Base-by-base conservation (phyloP, 1,140 invertebrate species). In the Drosophila tropicalis region DNA sequence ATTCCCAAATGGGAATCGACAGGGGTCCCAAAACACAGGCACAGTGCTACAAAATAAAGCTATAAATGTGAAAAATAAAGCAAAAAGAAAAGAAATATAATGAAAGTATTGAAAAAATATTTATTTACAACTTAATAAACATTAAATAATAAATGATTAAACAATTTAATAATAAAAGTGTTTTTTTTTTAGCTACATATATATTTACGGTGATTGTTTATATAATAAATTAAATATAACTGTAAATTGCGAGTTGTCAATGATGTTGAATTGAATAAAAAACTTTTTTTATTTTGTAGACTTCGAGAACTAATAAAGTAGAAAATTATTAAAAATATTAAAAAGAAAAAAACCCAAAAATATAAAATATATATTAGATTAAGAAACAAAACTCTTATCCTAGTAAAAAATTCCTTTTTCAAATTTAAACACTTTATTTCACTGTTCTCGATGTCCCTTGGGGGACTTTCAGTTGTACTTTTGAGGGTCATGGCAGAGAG, bases 1-100 rank as follows among this genome's bases (percentile, higher is more conserved):
- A 83, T 77, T 86, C 79, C 83, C 83, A 67, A 65, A 19, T 76
- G 81, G 41, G 62, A 54, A 51, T 36, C 41, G 32, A 40, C 32
- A 47, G 22, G 32, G 47, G 22, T 54, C 62, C 44, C 56, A 54
- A 51, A 44, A 10, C 19, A 3, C 34, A 17, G 13, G 32, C 39
- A 87, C 82, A 76, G 75, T 85, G 83, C 39, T 51, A 9, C 5
- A 34, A 41, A 51, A 7, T 12, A 29, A 10, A 3, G 5, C 32
- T 36, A 58, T 12, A 58, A 57, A 19, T 36, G 15, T 9, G 1
- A 10, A 58, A 12, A 58, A 17, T n/a, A 60, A 40, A 9, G 25
- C 19, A 40, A 39, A 60, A 36, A 12, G 3, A 58, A 58, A 17
- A 0, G 25, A 39, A 39, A 12, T 22, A 39, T 60, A 13, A 32